Base-by-base conservation (phyloP, 2,888 invertebrate genomes). In the Orthonychiurus folsomi region DNA sequence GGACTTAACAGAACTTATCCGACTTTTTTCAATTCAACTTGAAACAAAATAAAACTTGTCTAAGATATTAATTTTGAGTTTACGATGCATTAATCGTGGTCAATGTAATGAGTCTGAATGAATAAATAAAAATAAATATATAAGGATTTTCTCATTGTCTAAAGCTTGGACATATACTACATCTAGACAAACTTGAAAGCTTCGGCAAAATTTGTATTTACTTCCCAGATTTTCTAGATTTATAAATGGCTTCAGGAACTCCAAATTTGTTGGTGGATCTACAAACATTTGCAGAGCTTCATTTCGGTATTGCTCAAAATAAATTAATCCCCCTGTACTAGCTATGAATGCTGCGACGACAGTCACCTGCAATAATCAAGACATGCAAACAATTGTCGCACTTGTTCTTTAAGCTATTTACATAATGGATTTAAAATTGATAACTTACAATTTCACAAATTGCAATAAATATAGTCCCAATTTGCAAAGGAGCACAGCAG, bases 391-490 rank as follows among this genome's bases (percentile, higher is more conserved):
- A 9, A 37, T 37, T 37, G 5, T 37, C 37, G 15, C 5, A 37
- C 5, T 37, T 37, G 15, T 9, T 5, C 37, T 37, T 5, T 9
- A 15, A 9, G 5, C 37, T 37, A 37, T 37, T 15, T 37, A 9
- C 37, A 37, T 37, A 37, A 37, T 15, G n/a, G n/a, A n/a, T 37
- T 37, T 37, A 9, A 37, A 37, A 9, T 37, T 54, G n/a, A n/a
- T 23, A 21, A 28, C 66, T 69, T 63, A 69, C 67, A 47, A 69
- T 62, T 50, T 69, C 69, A 47, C 67, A 48, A 3, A 56, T 47
- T 1, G 67, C 66, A 12, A 69, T 63, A 50, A 66, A 47, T 52
- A 65, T 65, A 1, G 65, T 62, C 21, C 69, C 69, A 50, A 63
- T 63, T 37, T 66, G 55, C n/a, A 69, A 56, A 1, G 63, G 59